Conservation (phyloP, 2,113 vertebrate species). For the Motacilla tschutschensis region DNA sequence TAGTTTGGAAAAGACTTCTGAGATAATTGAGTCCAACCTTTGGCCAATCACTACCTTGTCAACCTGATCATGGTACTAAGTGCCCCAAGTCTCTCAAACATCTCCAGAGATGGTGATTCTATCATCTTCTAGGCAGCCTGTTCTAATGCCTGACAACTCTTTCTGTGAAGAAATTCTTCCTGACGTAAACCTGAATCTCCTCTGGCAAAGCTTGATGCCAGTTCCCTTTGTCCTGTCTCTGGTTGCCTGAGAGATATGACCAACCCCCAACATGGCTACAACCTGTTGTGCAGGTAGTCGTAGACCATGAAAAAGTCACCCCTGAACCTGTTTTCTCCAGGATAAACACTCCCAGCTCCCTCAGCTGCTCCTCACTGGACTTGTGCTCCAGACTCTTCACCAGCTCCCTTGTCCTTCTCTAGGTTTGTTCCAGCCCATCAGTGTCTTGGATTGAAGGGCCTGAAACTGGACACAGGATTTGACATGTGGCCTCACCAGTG, state of each 20-base stretch:
- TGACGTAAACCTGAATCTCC: neutral
- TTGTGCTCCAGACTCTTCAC: neutral
- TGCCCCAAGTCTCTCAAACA: neutral
- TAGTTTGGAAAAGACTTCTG: neutral
- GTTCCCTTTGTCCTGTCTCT: neutral
- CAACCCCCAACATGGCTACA: neutral
- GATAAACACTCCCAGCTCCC: neutral
- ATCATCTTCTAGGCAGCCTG: neutral
- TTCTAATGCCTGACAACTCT: neutral
- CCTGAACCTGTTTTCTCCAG: neutral
- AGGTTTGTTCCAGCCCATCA: accelerated
- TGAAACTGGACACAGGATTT: neutral
- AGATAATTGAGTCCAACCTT: neutral
- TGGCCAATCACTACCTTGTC: neutral
- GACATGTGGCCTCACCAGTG: neutral
- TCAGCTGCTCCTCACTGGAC: neutral
- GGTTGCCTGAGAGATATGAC: too few species aligned
- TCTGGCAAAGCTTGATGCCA: neutral
- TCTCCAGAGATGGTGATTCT: neutral
- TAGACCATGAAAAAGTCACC: neutral
- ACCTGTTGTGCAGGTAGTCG: neutral
- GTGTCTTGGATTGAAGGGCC: neutral
- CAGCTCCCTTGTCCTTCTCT: neutral
- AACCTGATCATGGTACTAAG: neutral
- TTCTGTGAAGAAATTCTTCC: neutral